These are phyloP conservation scores for Oreochromis mossambicus DNA, from an alignment of 2,797 vertebrate species.

Conservation along the genomic window DNA sequence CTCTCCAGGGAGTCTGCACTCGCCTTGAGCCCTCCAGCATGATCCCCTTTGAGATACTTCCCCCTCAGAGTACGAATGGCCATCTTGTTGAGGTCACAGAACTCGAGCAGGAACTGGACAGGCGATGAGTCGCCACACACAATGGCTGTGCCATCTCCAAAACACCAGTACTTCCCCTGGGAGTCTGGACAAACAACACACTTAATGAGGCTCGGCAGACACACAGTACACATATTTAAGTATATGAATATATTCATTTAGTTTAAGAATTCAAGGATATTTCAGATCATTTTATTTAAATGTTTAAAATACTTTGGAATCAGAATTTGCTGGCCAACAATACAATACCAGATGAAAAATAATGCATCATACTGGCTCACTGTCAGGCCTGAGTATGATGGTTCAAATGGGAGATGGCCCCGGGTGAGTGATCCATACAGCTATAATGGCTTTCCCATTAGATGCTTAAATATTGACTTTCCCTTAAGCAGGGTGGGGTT, in stretches of 20 bases:
- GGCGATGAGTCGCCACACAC: constrained; percentile 84
- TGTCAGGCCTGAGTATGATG: background rate
- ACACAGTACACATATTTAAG: background rate
- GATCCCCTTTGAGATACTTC: constrained; percentile 94
- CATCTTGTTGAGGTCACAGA: constrained; percentile 95
- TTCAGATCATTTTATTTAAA: background rate
- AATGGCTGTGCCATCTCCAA: constrained; percentile 83
- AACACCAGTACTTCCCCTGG: constrained; percentile 91
- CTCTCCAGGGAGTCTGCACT: constrained; percentile 80
- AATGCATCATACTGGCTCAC: background rate
- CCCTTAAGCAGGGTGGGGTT: background rate
- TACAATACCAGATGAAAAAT: background rate
- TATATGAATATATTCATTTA: background rate
- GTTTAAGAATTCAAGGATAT: background rate
- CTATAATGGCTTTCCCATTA: background rate
- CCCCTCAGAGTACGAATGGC: constrained; percentile 86
- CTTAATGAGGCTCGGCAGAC: background rate
- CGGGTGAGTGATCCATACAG: background rate
- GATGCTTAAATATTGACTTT: background rate
- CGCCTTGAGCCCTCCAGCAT: constrained; percentile 92
- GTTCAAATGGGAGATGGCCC: background rate
- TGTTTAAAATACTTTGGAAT: background rate
- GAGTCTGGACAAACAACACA: constrained; percentile 77
- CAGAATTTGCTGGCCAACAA: background rate
- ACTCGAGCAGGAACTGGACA: constrained; percentile 91